These are phyloP conservation scores for Oreortyx pictus DNA, from an alignment of 2,797 vertebrate genomes.

Conservation along the genomic window DNA sequence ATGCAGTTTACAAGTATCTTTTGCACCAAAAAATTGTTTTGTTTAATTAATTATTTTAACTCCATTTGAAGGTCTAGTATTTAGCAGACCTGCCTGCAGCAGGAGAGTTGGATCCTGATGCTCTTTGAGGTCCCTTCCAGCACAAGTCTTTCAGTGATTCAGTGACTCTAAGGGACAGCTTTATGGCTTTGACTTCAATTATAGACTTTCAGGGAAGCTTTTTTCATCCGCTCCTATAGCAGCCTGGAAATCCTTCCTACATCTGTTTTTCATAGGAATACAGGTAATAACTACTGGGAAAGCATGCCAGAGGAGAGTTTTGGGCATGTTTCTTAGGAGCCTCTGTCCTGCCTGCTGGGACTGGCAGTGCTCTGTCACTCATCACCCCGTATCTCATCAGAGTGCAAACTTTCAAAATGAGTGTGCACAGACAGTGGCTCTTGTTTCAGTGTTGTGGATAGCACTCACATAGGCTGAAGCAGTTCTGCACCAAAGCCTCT, in stretches of 20 bases:
- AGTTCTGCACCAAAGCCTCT: neutral
- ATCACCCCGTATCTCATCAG: neutral
- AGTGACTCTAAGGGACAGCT: neutral
- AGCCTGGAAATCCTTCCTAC: neutral
- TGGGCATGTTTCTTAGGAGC: neutral
- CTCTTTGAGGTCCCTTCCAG: no score
- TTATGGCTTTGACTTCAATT: neutral
- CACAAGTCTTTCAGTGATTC: no score
- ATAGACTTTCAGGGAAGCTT: neutral
- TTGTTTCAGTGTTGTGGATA: neutral
- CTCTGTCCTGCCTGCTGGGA: accelerated
- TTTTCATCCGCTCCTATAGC: neutral
- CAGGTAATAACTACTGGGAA: neutral
- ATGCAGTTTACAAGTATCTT: neutral
- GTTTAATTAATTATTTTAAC: neutral
- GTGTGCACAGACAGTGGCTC: neutral
- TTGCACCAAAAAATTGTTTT: neutral
- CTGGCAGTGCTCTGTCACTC: accelerated
- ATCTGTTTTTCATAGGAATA: neutral
- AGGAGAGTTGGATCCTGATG: no score
- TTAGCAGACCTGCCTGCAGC: no score
- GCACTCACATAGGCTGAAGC: neutral
- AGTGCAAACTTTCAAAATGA: neutral
- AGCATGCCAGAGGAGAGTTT: neutral
- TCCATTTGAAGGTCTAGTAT: neutral